These are phyloP conservation scores for Falco cherrug DNA, from an alignment of 2,797 vertebrate species.

Conservation along the genomic window DNA sequence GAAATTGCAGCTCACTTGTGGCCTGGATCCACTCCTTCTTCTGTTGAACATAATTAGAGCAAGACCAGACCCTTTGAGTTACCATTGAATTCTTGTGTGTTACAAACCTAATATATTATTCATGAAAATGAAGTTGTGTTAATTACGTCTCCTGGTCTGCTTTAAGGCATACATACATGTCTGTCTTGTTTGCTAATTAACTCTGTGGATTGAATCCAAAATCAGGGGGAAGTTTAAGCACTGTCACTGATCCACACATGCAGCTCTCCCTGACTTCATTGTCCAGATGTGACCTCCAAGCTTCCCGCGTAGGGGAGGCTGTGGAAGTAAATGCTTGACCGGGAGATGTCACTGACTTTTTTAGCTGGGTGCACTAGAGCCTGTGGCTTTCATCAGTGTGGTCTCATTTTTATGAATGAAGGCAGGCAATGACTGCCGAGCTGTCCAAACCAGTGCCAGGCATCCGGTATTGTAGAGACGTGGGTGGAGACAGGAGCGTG, in stretches of 20 bases:
- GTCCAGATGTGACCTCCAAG: not conserved
- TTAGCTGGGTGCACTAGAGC: not conserved
- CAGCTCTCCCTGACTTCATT: not conserved
- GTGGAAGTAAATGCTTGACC: not conserved
- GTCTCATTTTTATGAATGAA: conserved; percentile 14
- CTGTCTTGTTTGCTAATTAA: not conserved
- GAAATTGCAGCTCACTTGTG: not conserved
- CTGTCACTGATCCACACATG: not conserved
- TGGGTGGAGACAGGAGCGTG: not conserved
- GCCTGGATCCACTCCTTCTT: not conserved
- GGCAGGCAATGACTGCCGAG: not conserved
- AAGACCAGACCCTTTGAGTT: not conserved
- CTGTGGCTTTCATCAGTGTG: not conserved
- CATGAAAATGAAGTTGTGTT: not conserved
- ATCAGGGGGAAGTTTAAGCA: not conserved
- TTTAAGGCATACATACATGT: not conserved
- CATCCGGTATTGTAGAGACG: accelerated
- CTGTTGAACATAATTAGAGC: not conserved
- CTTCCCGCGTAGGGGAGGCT: accelerated
- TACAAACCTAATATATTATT: not conserved
- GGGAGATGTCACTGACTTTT: not conserved
- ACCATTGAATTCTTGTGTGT: not conserved
- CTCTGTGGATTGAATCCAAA: not conserved
- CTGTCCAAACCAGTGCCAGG: not conserved
- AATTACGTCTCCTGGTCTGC: not conserved